Conservation (phyloP, 2,888 invertebrate species). For the Chromoteleia sp. region DNA sequence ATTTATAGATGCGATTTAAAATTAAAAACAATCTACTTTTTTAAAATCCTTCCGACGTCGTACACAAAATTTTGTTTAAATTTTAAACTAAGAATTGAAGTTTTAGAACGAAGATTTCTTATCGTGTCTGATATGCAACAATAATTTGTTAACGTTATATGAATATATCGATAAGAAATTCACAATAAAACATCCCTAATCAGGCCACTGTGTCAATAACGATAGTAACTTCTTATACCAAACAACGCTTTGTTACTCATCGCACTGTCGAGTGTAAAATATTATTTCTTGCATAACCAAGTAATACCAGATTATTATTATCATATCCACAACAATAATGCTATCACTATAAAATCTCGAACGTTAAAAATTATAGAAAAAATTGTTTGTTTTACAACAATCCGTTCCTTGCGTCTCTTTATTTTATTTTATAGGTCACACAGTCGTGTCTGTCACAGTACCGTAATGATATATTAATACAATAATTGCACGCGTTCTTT, state of each 20-base stretch:
- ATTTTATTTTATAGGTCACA: constrained; percentile 19
- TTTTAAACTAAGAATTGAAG: no score
- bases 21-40: no score
- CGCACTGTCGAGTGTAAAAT: constrained; percentile 38
- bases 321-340: constrained; percentile 10
- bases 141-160: constrained; percentile 1
- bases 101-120: no score
- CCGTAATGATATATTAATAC: constrained; percentile 18
- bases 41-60: no score
- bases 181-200: constrained; percentile 28
- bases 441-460: constrained; percentile 22
- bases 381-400: constrained; percentile 33
- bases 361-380: constrained; percentile 25
- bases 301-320: constrained; percentile 30
- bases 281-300: constrained; percentile 47
- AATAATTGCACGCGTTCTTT: constrained; percentile 18
- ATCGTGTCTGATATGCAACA: not conserved
- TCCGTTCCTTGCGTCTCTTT: not conserved
- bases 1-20: no score
- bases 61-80: no score
- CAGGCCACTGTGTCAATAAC: constrained; percentile 53
- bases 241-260: constrained; percentile 37
- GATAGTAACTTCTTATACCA: constrained; percentile 27
- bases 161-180: constrained; percentile 29
- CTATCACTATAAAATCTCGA: constrained; percentile 39